These are phyloP conservation scores for Lepidocolaptes lacrymiger DNA, from an alignment of 2,797 vertebrate genomes.

Conservation along the genomic window DNA sequence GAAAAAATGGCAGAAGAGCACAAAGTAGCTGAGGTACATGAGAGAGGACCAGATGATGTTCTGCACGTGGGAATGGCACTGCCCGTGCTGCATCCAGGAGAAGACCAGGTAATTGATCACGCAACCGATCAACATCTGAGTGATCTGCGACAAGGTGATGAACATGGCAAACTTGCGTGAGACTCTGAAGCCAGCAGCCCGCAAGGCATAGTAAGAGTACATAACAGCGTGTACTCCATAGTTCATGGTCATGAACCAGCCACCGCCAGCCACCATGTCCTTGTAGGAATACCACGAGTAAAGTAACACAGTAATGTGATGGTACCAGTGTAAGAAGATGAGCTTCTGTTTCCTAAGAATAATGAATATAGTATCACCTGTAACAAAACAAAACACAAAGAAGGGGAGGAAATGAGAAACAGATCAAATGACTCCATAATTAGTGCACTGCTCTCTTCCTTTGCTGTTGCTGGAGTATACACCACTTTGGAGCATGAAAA, in stretches of 20 bases:
- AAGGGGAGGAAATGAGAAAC: conserved; percentile 23
- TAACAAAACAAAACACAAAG: background rate
- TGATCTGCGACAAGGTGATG: conserved; percentile 98
- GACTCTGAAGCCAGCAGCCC: conserved; percentile 92
- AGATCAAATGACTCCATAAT: background rate
- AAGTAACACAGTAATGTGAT: conserved; percentile 98
- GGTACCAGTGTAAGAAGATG: conserved; percentile 99
- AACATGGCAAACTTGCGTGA: conserved; percentile 98
- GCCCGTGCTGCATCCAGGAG: conserved; percentile 97
- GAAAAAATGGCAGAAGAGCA: conserved; percentile 99
- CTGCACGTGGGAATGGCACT: conserved; percentile 94
- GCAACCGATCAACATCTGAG: conserved; percentile 97
- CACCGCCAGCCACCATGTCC: conserved; percentile 98
- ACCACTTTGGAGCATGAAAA: background rate
- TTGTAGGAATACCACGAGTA: conserved; percentile 99
- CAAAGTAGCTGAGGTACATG: conserved; percentile 99
- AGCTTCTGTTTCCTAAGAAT: conserved; percentile 98
- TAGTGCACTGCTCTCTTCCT: background rate
- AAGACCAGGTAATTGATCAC: conserved; percentile 98
- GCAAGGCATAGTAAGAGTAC: conserved; percentile 97
- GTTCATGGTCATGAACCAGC: conserved; percentile 99
- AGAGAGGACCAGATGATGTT: conserved; percentile 99
- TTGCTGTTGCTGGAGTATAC: background rate
- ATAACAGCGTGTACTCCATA: conserved; percentile 97
- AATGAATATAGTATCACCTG: conserved; percentile 98